phyloP scores from a whole-genome alignment of 2,797 vertebrate genomes.

The Micromesistius poutassou region DNA sequence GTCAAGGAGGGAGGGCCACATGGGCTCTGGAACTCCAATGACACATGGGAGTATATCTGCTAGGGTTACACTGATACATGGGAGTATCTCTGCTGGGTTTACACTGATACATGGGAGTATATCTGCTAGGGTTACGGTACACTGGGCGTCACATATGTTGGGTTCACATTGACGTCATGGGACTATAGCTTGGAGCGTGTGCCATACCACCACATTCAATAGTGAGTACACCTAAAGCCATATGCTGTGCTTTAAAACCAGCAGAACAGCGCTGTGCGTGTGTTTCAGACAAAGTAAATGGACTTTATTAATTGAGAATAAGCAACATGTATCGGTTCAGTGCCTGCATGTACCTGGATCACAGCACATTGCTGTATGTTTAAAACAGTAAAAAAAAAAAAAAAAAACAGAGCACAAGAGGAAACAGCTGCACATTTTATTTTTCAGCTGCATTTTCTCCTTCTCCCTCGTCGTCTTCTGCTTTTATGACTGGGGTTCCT shows the following conservation, averaged over 20 bases:
- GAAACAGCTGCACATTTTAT: conserved; percentile 30
- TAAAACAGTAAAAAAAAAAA: conserved; percentile 26
- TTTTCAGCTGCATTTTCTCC: conserved; percentile 61
- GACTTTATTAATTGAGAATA: background rate
- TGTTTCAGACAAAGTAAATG: background rate
- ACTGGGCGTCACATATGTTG: too few species aligned
- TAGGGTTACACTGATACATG: too few species aligned
- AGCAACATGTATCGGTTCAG: conserved; percentile 4
- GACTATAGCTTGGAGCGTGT: background rate
- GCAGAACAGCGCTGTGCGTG: background rate
- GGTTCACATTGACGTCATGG: background rate
- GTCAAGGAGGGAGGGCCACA: background rate
- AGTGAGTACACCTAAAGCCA: background rate
- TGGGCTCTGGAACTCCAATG: background rate
- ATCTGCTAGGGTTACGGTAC: too few species aligned
- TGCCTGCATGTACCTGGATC: conserved; percentile 37
- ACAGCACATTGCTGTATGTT: conserved; percentile 18
- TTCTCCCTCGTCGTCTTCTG: conserved; percentile 80
- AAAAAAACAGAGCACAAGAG: background rate
- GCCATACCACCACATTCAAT: background rate
- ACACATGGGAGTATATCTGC: too few species aligned
- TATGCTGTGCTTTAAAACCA: background rate
- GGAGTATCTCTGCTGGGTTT: too few species aligned
- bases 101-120: too few species aligned
- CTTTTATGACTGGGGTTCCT: conserved; percentile 89